Evolutionary conservation across 2,113 vertebrate genomes (phyloP).

Genomic region (Mionectes macconnelli): DNA sequence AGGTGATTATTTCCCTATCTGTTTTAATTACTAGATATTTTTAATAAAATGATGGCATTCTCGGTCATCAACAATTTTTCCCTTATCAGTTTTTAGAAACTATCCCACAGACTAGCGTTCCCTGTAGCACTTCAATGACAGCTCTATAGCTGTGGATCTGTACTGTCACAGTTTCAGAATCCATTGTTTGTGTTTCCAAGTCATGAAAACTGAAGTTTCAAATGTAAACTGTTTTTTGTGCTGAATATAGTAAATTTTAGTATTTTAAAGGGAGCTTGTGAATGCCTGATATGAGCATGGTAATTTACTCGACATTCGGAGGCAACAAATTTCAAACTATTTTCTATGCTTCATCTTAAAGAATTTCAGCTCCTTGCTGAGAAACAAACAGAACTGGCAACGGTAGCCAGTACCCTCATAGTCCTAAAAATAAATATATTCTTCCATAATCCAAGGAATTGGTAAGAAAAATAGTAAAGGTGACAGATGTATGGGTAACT

Average conservation of each 20-base stretch:
- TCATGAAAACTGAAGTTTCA: not conserved
- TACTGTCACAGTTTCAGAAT: not conserved
- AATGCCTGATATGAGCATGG: not conserved
- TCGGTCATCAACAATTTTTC: not conserved
- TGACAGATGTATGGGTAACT: rapidly evolving
- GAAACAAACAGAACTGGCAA: not conserved
- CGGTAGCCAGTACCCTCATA: not conserved
- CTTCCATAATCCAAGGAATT: not conserved
- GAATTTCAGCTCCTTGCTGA: not conserved
- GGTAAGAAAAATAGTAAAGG: not conserved
- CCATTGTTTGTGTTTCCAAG: not conserved
- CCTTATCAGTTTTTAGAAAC: not conserved
- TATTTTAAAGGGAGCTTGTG: not conserved
- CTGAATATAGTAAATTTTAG: not conserved
- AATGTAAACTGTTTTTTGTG: not conserved
- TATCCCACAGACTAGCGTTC: not conserved
- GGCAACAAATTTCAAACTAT: not conserved
- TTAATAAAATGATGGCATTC: not conserved
- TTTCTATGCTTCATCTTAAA: not conserved
- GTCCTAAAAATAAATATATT: not conserved
- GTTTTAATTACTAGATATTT: not conserved
- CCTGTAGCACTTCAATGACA: not conserved
- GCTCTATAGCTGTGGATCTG: not conserved
- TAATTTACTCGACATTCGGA: not conserved
- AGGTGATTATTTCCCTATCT: not conserved